phyloP scores from a whole-genome alignment of 2,888 invertebrate genomes.

The Horisme vitalbata region DNA sequence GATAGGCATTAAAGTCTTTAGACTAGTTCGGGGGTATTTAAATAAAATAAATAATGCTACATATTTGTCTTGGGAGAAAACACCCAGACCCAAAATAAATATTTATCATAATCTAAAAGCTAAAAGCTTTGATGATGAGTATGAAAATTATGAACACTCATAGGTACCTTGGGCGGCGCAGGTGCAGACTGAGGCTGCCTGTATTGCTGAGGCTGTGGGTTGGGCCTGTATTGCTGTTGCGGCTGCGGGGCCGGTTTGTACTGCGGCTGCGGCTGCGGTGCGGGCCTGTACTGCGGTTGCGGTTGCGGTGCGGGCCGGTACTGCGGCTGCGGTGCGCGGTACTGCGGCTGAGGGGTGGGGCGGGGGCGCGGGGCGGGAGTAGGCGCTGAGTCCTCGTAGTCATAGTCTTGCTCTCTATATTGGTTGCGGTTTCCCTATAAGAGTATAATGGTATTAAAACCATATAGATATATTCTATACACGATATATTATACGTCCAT shows the following conservation, averaged over 20 bases:
- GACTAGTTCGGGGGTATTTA: no score
- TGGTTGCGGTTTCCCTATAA: conserved; percentile 55
- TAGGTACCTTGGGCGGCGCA: conserved; percentile 61
- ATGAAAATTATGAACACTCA: no score
- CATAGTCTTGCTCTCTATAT: conserved; percentile 56
- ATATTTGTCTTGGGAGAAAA: no score
- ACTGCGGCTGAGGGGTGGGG: conserved; percentile 43
- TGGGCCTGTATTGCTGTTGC: conserved; percentile 42
- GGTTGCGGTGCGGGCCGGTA: conserved; percentile 51
- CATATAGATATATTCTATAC: no score
- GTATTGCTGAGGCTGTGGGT: conserved; percentile 41
- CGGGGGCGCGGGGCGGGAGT: conserved; percentile 42
- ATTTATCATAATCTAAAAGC: no score
- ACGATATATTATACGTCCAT: no score
- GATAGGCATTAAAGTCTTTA: no score
- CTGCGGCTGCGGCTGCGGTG: conserved; percentile 49
- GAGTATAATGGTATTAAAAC: no score
- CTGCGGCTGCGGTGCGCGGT: conserved; percentile 43
- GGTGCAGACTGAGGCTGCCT: conserved; percentile 51
- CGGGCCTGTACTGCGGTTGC: conserved; percentile 47
- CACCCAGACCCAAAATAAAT: no score
- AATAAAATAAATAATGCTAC: no score
- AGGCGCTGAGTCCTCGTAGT: conserved; percentile 64
- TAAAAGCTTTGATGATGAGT: no score
- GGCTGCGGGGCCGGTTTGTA: conserved; percentile 45